phyloP scores from a whole-genome alignment of 1,140 invertebrate genomes.

The Cherax quadricarinatus region DNA sequence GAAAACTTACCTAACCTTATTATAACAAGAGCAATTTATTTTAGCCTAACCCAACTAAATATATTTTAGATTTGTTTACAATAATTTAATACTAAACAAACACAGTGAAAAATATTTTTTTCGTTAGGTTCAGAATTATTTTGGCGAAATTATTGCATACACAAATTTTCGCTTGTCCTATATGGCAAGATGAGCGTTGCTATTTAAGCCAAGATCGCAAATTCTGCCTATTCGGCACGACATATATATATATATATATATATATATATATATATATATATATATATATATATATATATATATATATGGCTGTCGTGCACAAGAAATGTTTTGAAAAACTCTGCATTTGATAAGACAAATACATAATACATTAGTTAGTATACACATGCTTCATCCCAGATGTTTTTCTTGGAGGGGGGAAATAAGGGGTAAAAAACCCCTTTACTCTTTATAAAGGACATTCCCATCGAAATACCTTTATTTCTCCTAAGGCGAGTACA shows the following conservation, averaged over 20 bases:
- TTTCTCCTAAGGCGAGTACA: slow-evolving; percentile 30
- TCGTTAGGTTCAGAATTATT: too few relatives aligned
- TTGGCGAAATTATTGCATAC: too few relatives aligned
- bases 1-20: too few relatives aligned
- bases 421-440: not conserved
- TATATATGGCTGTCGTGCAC: not conserved
- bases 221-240: too few relatives aligned
- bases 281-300: not conserved
- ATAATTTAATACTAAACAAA: too few relatives aligned
- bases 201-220: too few relatives aligned
- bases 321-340: not conserved
- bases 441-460: slow-evolving; percentile 5
- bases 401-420: not conserved
- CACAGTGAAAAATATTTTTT: too few relatives aligned
- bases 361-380: not conserved
- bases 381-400: not conserved
- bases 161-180: too few relatives aligned
- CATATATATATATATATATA: not conserved
- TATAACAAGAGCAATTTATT: too few relatives aligned
- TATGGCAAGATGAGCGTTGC: too few relatives aligned
- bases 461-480: not conserved
- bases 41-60: too few relatives aligned
- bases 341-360: not conserved
- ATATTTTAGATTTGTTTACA: too few relatives aligned
- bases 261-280: not conserved